Evolutionary conservation across 2,113 vertebrate genomes (phyloP).

Genomic region (Ptilonorhynchus violaceus): DNA sequence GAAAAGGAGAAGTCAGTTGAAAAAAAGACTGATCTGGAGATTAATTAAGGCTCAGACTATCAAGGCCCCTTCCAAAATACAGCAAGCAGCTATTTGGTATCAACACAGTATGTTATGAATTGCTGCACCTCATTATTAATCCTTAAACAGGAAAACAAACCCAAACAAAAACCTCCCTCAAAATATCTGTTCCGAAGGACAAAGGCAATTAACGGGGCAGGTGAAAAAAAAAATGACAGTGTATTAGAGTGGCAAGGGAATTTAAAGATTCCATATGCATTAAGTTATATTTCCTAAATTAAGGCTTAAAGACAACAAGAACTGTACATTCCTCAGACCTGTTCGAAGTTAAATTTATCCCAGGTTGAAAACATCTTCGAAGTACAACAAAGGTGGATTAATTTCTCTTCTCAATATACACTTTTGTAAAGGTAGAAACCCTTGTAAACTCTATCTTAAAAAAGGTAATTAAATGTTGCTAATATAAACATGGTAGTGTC

Average conservation of each 20-base stretch:
- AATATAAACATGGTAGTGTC: background rate
- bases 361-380: background rate
- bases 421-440: background rate
- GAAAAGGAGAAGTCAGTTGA: background rate
- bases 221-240: background rate
- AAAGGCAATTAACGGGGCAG: slow-evolving; percentile 28
- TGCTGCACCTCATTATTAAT: background rate
- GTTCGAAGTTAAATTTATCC: background rate
- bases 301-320: background rate
- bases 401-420: background rate
- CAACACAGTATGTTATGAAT: background rate
- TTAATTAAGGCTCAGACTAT: background rate
- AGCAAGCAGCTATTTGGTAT: background rate
- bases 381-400: background rate
- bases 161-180: background rate
- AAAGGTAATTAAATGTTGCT: background rate
- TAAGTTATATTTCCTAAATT: background rate
- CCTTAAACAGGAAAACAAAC: background rate
- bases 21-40: background rate
- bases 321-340: background rate
- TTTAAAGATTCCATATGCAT: background rate
- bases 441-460: background rate
- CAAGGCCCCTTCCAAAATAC: background rate
- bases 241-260: background rate
- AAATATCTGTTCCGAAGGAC: background rate